Evolutionary conservation across 2,113 vertebrate genomes (phyloP).

Genomic region (Taxidea taxus): DNA sequence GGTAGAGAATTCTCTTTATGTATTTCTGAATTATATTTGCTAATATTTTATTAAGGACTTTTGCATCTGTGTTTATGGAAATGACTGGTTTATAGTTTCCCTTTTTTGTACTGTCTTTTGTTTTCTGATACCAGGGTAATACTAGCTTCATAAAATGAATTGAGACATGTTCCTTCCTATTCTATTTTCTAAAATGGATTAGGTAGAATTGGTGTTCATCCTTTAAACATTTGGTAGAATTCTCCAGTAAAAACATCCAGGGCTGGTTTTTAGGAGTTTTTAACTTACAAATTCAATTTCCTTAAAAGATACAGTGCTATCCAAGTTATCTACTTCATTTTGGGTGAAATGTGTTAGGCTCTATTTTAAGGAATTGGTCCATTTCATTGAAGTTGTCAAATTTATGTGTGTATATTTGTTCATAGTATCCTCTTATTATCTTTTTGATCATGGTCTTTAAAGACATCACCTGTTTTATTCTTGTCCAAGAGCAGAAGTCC

Average conservation of each 20-base stretch:
- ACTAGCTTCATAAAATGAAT: background rate
- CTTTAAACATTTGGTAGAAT: background rate
- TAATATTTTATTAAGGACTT: background rate
- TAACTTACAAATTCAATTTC: background rate
- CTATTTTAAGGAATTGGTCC: background rate
- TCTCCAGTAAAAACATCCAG: background rate
- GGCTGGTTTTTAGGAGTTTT: background rate
- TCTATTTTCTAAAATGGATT: background rate
- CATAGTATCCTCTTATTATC: background rate
- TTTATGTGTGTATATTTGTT: background rate
- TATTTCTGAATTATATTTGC: background rate
- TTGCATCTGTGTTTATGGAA: background rate
- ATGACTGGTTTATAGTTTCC: background rate
- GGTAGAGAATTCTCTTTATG: background rate
- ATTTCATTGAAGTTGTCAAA: background rate
- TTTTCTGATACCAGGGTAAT: background rate
- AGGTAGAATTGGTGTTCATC: background rate
- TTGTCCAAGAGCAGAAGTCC: background rate
- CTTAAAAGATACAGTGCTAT: background rate
- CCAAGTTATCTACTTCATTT: background rate
- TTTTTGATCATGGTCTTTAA: background rate
- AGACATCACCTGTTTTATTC: background rate
- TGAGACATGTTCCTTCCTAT: background rate
- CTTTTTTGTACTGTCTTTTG: background rate
- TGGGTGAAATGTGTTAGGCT: background rate